Evolutionary conservation across 2,888 invertebrate species (phyloP).

Genomic region (Lasioglossum leucozonium): DNA sequence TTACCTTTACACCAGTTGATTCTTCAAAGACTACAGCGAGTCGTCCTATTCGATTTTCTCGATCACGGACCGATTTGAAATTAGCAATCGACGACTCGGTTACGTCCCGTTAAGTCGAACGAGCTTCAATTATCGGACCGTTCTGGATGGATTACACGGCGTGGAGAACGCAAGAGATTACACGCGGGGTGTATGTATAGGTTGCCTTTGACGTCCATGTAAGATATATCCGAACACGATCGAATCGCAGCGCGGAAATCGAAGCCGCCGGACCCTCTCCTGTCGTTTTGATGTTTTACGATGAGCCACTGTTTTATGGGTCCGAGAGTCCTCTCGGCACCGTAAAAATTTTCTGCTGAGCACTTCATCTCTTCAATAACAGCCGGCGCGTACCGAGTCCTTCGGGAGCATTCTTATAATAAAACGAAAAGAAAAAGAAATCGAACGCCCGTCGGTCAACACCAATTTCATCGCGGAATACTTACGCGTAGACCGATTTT

Average conservation of each 20-base stretch:
- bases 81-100: constrained; percentile 26
- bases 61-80: constrained; percentile 31
- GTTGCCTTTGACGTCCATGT: background rate
- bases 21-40: no score
- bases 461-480: background rate
- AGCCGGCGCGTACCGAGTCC: background rate
- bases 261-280: constrained; percentile 7
- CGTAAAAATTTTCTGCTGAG: constrained; percentile 51
- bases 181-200: background rate
- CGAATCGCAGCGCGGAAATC: constrained; percentile 13
- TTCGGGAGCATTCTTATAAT: background rate
- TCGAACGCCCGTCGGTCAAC: background rate
- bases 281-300: constrained; percentile 48
- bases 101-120: background rate
- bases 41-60: constrained; percentile 13
- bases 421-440: background rate
- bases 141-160: background rate
- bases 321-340: constrained; percentile 23
- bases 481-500: background rate
- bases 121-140: background rate
- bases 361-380: constrained; percentile 40
- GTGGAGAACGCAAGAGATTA: background rate
- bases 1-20: no score
- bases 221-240: background rate
- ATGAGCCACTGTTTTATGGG: constrained; percentile 44